Base-by-base conservation (phyloP, 2,888 invertebrate genomes). In the Horisme vitalbata region DNA sequence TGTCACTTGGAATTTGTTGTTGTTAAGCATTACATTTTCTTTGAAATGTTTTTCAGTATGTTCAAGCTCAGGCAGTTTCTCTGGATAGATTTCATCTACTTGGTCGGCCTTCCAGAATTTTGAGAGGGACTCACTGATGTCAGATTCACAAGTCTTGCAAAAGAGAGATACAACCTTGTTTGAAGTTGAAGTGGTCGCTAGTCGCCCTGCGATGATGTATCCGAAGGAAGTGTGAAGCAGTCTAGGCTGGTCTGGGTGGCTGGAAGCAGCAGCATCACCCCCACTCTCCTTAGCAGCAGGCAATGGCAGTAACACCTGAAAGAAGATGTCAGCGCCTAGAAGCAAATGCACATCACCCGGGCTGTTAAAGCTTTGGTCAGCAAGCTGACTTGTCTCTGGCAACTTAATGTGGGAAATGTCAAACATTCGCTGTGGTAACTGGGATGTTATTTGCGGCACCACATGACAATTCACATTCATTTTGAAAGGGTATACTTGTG, bases 251-350 rank as follows among this genome's bases (percentile, higher is more conserved):
- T 13, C 30, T 30, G 30, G 30, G 30, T 14, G 30, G 14, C 35
- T 27, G 18, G 18, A n/a, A 3, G 31, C 18, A 7, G 10, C 20
- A 10, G 18, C 14, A 3, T 2, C 14, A 8, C 30, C 14, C 30
- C 2, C 30, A 14, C 30, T 30, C 30, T 13, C 24, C 15, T 15
- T 15, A 13, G 24, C 20, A 0, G 33, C 10, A 21, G 27, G 23
- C 21, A 27, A 13, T 20, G 45, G 41, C 28, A 34, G 38, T 18
- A 45, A 13, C 27, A 36, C 50, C 41, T 41, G 41, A 9, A 51
- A 41, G 13, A 51, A 41, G 5, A 45, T 14, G 20, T 51, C 41
- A 45, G 45, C 39, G 21, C 45, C 39, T 32, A 49, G 11, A 37
- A 49, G 28, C 15, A 49, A 18, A 9, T 35, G 21, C 31, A 51